Conservation (phyloP, 2,113 vertebrate genomes). For the Ameiurus melas region DNA sequence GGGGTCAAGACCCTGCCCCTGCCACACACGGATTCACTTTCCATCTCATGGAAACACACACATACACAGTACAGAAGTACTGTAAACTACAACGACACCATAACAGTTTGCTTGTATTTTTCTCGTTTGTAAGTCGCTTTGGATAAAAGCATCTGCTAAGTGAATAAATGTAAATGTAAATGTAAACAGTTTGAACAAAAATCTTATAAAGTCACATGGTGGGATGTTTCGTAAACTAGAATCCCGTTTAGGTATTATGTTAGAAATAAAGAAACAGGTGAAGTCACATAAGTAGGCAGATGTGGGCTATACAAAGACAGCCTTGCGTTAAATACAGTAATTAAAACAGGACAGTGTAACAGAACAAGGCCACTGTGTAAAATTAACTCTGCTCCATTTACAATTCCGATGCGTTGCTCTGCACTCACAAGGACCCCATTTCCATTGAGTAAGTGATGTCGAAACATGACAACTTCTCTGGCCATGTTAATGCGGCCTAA, state of each 20-base stretch:
- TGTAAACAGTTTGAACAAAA: not conserved
- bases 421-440: slow-evolving; percentile 68
- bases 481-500: not conserved
- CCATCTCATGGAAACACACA: not conserved
- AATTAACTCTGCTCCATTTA: slow-evolving; percentile 86
- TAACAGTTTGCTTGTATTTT: not conserved
- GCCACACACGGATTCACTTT: slow-evolving; percentile 22
- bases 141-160: too few species aligned
- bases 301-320: slow-evolving; percentile 80
- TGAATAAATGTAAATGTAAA: too few species aligned
- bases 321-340: slow-evolving; percentile 86
- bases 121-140: too few species aligned
- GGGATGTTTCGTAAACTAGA: not conserved
- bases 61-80: too few species aligned
- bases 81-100: not conserved
- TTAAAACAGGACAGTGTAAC: slow-evolving; percentile 85
- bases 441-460: slow-evolving; percentile 71
- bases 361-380: slow-evolving; percentile 85
- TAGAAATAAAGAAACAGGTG: not conserved
- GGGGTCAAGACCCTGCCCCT: slow-evolving; percentile 68
- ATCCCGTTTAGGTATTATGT: not conserved
- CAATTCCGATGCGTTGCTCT: slow-evolving; percentile 81
- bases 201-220: not conserved
- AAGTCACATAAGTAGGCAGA: not conserved
- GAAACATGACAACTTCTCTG: slow-evolving; percentile 45